These are phyloP conservation scores for Eledona agricola DNA, from an alignment of 2,888 invertebrate species.

Conservation along the genomic window DNA sequence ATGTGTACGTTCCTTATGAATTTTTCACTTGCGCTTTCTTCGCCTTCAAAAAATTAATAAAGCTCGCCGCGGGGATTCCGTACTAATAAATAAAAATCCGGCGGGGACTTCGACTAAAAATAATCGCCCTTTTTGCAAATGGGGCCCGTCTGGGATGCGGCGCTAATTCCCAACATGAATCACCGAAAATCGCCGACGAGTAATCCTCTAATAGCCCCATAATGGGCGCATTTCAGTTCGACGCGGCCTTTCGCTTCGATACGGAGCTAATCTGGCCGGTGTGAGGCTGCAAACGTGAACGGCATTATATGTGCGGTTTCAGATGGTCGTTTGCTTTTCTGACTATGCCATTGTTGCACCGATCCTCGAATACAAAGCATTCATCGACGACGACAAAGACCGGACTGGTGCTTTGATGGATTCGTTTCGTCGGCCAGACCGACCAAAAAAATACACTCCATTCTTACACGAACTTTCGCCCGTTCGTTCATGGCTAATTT, in stretches of 20 bases:
- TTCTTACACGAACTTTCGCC: no score
- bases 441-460: no score
- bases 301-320: slow-evolving; percentile 27
- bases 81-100: no score
- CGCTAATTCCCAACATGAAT: slow-evolving; percentile 27
- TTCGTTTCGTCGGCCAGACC: no score
- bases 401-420: slow-evolving; percentile 14
- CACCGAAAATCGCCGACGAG: slow-evolving; percentile 27
- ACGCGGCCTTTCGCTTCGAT: slow-evolving; percentile 24
- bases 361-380: slow-evolving; percentile 15
- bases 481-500: no score
- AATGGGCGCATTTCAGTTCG: slow-evolving; percentile 28
- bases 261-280: slow-evolving; percentile 18
- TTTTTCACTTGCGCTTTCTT: no score
- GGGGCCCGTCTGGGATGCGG: slow-evolving; percentile 19
- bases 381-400: slow-evolving; percentile 9
- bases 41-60: no score
- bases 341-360: slow-evolving; percentile 20
- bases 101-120: slow-evolving; percentile 24
- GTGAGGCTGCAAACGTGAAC: slow-evolving; percentile 20
- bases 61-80: no score
- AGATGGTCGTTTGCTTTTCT: slow-evolving; percentile 27
- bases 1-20: no score
- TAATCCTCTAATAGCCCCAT: slow-evolving; percentile 34
- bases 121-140: slow-evolving; percentile 31